Conservation (phyloP, 1,140 invertebrate genomes). For the Drosophila azteca region DNA sequence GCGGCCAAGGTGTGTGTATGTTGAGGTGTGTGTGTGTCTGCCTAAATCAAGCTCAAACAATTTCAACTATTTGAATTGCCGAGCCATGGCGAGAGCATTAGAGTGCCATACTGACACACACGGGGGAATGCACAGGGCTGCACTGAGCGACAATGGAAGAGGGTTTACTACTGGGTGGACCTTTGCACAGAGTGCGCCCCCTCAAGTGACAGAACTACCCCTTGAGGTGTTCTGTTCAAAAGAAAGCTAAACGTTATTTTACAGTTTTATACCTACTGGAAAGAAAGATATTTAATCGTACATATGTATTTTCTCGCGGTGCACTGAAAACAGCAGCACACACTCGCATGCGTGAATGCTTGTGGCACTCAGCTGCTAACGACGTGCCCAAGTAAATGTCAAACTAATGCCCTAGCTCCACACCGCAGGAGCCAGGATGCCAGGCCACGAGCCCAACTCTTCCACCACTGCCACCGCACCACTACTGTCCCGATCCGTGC, state of each 20-base stretch:
- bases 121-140: neutral
- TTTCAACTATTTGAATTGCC: slow-evolving; percentile 79
- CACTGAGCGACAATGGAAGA: slow-evolving; percentile 8
- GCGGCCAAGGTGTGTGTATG: slow-evolving; percentile 23
- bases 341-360: slow-evolving; percentile 25
- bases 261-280: neutral
- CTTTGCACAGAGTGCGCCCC: no score
- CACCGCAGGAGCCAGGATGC: slow-evolving; percentile 64
- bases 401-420: slow-evolving; percentile 72
- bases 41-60: slow-evolving; percentile 80
- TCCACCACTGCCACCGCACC: neutral
- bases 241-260: neutral
- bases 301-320: neutral
- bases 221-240: no score
- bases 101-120: slow-evolving; percentile 36
- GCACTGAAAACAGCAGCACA: neutral
- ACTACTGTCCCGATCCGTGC: neutral
- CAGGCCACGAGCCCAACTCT: slow-evolving; percentile 34
- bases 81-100: slow-evolving; percentile 62
- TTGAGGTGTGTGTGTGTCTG: slow-evolving; percentile 38
- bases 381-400: slow-evolving; percentile 80
- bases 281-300: neutral
- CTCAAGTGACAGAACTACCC: no score
- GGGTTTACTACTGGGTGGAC: neutral
- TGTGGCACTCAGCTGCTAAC: slow-evolving; percentile 66